Evolutionary conservation across 2,888 invertebrate species (phyloP), one percentile per base, ranked within the genome.

Genomic region (Lathronympha strigana): DNA sequence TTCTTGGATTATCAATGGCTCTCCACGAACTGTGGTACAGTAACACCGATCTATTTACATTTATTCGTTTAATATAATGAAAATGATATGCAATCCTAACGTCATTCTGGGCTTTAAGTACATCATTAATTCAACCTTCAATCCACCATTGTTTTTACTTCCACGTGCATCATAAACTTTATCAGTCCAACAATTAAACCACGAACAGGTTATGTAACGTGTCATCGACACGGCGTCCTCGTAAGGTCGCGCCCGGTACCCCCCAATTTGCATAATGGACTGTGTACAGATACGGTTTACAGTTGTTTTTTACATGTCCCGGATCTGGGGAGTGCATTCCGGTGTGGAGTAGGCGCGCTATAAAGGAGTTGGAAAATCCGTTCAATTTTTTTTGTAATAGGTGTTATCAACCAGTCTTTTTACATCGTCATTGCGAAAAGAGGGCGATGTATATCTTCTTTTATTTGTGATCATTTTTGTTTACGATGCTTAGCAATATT

Each of bases 141-240:
- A n/a, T n/a, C n/a, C n/a, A n/a, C n/a, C 28, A 28, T 28, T 28
- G 28, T 43, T 19, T 19, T 43, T 11, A 8, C 33, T 53, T 36
- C 21, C 36, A 23, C 33, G 11, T 55, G 17, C 1, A 45, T 31
- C 43, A 17, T 55, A 6, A 43, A 28, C 33, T 33, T 45, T 53
- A 49, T 55, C 19, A 60, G 58, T 57, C 19, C 51, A 50, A 45
- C 58, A 58, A 58, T 58, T 58, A 58, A 58, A 33, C 43, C 8
- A 15, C 51, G 50, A 66, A 61, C 70, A 71, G 49, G 76, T 81
- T 82, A 81, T 79, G 82, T 81, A 81, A 82, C 74, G 77, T 81
- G 84, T 84, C 84, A 82, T 83, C 82, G 84, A 83, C 84, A 78
- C 83, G 74, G 78, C 81, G 82, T 83, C 83, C 83, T 83, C 83